These are phyloP conservation scores for Anhinga anhinga DNA, from an alignment of 2,113 vertebrate species.

Conservation along the genomic window DNA sequence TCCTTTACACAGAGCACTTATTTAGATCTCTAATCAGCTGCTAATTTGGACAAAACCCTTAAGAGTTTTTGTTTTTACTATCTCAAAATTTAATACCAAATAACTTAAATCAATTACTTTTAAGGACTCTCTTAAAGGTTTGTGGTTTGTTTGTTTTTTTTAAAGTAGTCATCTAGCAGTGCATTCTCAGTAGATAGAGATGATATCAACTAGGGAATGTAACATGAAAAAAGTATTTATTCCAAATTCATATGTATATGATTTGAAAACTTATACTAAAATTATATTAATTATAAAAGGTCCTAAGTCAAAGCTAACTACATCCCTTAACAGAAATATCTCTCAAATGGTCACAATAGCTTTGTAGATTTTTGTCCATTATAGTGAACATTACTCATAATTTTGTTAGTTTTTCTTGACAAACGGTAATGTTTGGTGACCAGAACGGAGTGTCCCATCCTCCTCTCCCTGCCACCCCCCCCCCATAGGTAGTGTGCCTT, in stretches of 20 bases:
- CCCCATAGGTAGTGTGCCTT: not conserved
- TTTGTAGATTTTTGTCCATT: not conserved
- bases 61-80: not conserved
- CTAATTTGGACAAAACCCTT: not conserved
- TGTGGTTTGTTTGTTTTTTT: not conserved
- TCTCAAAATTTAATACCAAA: not conserved
- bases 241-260: not conserved
- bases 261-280: not conserved
- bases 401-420: not conserved
- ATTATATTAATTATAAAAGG: not conserved
- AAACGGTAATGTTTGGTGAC: not conserved
- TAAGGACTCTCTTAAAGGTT: not conserved
- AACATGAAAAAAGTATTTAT: not conserved
- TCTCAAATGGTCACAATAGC: not conserved
- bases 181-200: not conserved
- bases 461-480: not conserved
- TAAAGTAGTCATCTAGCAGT: not conserved
- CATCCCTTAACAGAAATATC: not conserved
- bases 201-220: not conserved
- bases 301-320: not conserved
- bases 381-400: not conserved
- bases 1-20: not conserved
- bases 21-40: not conserved
- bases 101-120: not conserved
- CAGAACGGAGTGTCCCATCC: not conserved